Percentiles rank a stretch among this genome's conserved stretches.
Evolutionary conservation across 2,797 vertebrate species (phyloP).

Genomic region (Gobio occitaniae): DNA sequence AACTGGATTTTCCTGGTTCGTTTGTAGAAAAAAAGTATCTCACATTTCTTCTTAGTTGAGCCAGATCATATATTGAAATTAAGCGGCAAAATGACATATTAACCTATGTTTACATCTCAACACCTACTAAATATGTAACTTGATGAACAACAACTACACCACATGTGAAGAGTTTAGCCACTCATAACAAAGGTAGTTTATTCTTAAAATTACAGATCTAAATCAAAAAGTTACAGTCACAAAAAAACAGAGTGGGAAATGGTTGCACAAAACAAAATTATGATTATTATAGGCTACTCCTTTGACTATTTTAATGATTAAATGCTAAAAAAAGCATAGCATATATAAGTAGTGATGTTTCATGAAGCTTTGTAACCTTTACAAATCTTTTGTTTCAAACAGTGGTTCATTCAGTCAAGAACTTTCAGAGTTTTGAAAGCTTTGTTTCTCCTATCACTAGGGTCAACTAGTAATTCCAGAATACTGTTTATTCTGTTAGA

Average conservation of each 20-base stretch:
- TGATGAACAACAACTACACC: not conserved
- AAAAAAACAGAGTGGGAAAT: not conserved
- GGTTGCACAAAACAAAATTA: not conserved
- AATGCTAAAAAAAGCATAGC: not conserved
- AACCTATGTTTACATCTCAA: not conserved
- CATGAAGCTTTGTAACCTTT: not conserved
- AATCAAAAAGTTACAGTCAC: not conserved
- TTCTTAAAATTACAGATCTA: not conserved
- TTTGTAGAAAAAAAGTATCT: not conserved
- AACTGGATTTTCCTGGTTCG: not conserved
- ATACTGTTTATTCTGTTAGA: too few species aligned
- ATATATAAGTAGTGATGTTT: not conserved
- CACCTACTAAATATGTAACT: not conserved
- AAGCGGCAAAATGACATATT: not conserved
- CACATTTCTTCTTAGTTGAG: not conserved
- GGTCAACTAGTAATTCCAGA: not conserved
- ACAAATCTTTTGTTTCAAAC: not conserved
- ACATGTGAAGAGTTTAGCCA: constrained; percentile 1
- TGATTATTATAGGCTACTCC: not conserved
- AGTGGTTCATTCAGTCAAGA: not conserved
- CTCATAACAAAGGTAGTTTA: not conserved
- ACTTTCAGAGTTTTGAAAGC: not conserved
- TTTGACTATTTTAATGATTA: not conserved
- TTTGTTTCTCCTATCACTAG: not conserved
- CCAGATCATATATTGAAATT: not conserved